Evolutionary conservation across 2,888 invertebrate species (phyloP).

Genomic region (Lumbricus terrestris): DNA sequence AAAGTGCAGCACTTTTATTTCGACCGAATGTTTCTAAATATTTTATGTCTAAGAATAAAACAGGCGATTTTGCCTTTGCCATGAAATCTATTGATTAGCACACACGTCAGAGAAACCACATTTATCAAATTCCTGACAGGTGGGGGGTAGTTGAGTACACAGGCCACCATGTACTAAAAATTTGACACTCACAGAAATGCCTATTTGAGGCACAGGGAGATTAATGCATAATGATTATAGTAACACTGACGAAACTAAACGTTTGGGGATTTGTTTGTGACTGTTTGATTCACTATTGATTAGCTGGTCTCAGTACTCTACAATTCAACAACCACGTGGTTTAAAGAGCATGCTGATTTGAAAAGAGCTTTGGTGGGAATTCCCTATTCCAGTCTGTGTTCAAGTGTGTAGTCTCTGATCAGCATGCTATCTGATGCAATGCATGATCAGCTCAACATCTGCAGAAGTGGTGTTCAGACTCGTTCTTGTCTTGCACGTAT

Average conservation of each 20-base stretch:
- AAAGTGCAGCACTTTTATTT: too few species aligned
- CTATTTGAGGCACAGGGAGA: not conserved
- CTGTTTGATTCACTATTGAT: not conserved
- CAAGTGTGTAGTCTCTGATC: not conserved
- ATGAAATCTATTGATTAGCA: too few species aligned
- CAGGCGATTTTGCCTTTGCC: too few species aligned
- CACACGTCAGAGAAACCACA: too few species aligned
- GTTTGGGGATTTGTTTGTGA: not conserved
- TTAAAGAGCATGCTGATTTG: not conserved
- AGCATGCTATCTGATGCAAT: not conserved
- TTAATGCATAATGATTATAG: not conserved
- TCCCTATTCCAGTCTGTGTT: not conserved
- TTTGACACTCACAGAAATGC: too few species aligned
- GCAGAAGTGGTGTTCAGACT: not conserved
- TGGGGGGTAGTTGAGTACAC: too few species aligned
- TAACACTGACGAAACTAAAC: not conserved
- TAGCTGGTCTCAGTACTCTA: not conserved
- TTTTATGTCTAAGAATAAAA: too few species aligned
- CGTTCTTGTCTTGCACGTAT: not conserved
- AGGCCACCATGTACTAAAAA: too few species aligned
- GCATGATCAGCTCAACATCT: not conserved
- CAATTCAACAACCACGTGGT: not conserved
- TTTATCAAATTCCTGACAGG: too few species aligned
- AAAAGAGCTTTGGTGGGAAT: not conserved
- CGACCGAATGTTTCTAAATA: too few species aligned